Evolutionary conservation across 2,113 vertebrate genomes (phyloP).

Genomic region (Dolichallabes microphthalmus): DNA sequence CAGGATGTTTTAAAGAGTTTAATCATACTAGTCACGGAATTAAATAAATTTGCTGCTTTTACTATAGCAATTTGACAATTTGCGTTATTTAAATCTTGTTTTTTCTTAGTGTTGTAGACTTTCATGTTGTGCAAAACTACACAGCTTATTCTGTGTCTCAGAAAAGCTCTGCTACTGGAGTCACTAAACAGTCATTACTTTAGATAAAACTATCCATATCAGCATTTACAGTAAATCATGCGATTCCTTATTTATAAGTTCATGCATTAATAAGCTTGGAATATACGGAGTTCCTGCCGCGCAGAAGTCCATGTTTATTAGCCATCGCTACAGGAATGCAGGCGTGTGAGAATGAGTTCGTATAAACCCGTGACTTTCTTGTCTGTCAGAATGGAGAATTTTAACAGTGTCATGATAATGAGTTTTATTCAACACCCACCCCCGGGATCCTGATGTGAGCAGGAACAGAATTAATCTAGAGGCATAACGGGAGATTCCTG

Average conservation of each 20-base stretch:
- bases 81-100: neutral
- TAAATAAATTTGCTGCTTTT: neutral
- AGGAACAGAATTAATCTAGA: conserved; percentile 6
- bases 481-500: neutral
- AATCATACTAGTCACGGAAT: neutral
- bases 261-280: neutral
- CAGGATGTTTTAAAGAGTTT: neutral
- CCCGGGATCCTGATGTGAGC: neutral
- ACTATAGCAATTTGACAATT: neutral
- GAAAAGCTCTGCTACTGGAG: neutral
- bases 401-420: neutral
- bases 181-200: neutral
- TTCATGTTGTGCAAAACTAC: neutral
- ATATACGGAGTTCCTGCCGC: no score
- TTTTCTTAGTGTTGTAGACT: neutral
- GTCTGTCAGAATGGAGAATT: neutral
- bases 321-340: neutral
- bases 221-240: neutral
- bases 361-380: neutral
- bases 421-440: neutral
- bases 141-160: neutral
- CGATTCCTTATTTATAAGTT: neutral
- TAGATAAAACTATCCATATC: neutral
- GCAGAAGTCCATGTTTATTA: neutral
- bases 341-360: neutral